phyloP scores from a whole-genome alignment of 2,797 vertebrate genomes.

The Oreochromis mossambicus region DNA sequence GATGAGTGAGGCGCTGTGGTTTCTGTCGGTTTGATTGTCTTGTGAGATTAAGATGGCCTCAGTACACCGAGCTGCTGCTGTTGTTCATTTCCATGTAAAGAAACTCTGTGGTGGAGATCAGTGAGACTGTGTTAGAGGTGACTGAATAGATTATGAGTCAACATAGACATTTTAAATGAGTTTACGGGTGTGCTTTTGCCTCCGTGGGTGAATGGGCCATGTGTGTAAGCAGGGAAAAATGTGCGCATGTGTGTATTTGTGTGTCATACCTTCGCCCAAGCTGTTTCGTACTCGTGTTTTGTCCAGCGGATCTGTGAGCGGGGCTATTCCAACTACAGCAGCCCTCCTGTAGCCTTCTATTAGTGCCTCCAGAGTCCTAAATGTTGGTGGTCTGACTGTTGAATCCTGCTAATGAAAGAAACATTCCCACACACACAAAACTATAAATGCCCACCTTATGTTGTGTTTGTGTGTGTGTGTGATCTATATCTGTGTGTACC shows the following conservation, averaged over 20 bases:
- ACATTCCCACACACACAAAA: neutral
- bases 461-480: neutral
- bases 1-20: neutral
- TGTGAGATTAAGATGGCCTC: neutral
- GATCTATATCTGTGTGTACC: neutral
- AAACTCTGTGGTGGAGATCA: conserved; percentile 31
- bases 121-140: neutral
- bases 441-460: neutral
- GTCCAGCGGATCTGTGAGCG: conserved; percentile 55
- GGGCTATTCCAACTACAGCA: neutral
- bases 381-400: conserved; percentile 10
- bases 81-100: conserved; percentile 60
- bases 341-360: conserved; percentile 41
- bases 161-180: neutral
- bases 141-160: neutral
- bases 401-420: conserved; percentile 8
- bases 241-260: neutral
- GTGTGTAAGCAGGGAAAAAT: neutral
- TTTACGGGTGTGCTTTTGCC: neutral
- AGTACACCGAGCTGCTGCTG: neutral
- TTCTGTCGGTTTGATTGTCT: neutral
- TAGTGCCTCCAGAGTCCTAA: conserved; percentile 44
- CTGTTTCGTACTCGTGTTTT: conserved; percentile 32
- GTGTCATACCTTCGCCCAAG: conserved; percentile 20
- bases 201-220: neutral